phyloP scores from a whole-genome alignment of 92 coral and sea anemone genomes.

The Palythoa grandiflora region DNA sequence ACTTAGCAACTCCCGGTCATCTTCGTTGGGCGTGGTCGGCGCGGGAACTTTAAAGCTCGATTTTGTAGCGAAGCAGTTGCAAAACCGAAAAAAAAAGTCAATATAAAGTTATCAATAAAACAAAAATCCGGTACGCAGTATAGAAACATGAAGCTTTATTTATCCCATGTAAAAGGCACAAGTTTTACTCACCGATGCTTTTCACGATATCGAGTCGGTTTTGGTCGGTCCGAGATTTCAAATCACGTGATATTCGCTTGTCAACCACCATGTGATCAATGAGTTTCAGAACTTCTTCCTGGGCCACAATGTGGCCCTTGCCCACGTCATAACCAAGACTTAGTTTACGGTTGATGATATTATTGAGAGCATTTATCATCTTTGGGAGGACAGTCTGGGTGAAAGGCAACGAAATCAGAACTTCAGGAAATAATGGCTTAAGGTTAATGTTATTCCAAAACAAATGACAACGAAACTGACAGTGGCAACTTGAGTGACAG shows the following conservation, averaged over 20 bases:
- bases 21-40: no score
- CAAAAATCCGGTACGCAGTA: no score
- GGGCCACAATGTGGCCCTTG: conserved; percentile 97
- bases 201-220: conserved; percentile 92
- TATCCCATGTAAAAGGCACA: background rate
- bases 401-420: background rate
- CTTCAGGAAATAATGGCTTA: background rate
- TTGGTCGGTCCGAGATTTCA: conserved; percentile 89
- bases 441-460: no score
- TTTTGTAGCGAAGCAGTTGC: no score
- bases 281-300: conserved; percentile 93
- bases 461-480: no score
- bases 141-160: no score
- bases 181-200: conserved; percentile 76
- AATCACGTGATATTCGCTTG: conserved; percentile 90
- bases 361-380: conserved; percentile 80
- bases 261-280: conserved; percentile 98
- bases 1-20: no score
- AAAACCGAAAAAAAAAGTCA: no score
- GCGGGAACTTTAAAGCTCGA: no score
- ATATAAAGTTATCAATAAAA: no score
- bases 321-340: conserved; percentile 99
- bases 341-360: conserved; percentile 86
- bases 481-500: background rate
- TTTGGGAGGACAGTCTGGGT: conserved; percentile 87